phyloP scores from a whole-genome alignment of 2,113 vertebrate genomes.

The rabbit (Oryctolagus cuniculus) region DNA sequence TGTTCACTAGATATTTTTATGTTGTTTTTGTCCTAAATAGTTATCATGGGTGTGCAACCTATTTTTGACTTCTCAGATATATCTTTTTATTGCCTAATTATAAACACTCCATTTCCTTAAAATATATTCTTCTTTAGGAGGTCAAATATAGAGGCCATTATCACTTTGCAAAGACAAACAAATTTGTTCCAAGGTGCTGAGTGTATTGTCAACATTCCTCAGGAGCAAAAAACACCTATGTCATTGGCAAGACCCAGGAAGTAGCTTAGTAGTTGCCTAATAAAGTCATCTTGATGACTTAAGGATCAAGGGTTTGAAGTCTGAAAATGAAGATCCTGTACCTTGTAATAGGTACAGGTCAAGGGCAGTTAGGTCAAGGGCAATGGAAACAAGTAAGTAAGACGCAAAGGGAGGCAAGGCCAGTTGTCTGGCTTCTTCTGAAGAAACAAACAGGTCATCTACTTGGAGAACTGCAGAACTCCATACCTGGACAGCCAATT shows the following conservation, averaged over 20 bases:
- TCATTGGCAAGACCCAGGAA: not conserved
- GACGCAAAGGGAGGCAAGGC: not conserved
- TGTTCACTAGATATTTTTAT: slow-evolving; percentile 20
- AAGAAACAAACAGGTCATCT: not conserved
- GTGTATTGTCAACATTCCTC: not conserved
- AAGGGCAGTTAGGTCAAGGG: not conserved
- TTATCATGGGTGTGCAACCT: not conserved
- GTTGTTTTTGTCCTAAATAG: not conserved
- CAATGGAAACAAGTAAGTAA: not conserved
- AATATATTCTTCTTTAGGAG: not conserved
- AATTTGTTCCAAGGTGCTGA: not conserved
- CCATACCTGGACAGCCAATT: not conserved
- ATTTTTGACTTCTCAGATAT: slow-evolving; percentile 24
- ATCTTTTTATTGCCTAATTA: not conserved
- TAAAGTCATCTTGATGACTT: slow-evolving; percentile 23
- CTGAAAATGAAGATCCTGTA: not conserved
- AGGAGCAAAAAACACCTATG: not conserved
- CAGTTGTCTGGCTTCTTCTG: not conserved
- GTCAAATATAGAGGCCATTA: not conserved
- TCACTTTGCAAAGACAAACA: not conserved
- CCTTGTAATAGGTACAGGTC: not conserved
- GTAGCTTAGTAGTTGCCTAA: not conserved
- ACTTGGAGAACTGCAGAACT: not conserved
- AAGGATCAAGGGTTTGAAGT: not conserved
- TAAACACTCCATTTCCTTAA: not conserved